These are phyloP conservation scores for Cerastis rubricosa DNA, from an alignment of 2,888 invertebrate genomes.

Conservation along the genomic window DNA sequence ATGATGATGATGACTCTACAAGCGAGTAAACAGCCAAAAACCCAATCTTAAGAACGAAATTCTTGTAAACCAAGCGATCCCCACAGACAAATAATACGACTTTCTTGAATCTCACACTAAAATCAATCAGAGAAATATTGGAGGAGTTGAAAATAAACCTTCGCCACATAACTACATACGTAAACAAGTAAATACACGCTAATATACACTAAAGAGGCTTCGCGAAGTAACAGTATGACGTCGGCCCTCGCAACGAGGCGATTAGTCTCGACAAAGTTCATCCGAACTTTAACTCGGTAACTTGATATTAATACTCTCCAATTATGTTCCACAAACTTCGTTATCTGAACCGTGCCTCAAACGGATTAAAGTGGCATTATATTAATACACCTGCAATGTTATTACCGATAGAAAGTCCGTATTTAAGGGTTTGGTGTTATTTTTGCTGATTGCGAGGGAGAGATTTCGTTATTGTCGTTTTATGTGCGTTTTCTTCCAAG, in stretches of 20 bases:
- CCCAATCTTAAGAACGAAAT: not conserved
- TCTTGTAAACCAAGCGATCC: too few relatives aligned
- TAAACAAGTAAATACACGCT: slow-evolving; percentile 6
- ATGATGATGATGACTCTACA: too few relatives aligned
- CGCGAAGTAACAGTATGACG: slow-evolving; percentile 52
- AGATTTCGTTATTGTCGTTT: not conserved
- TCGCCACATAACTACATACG: not conserved
- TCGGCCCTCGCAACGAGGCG: slow-evolving; percentile 66
- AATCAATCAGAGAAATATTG: not conserved
- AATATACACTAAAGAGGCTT: slow-evolving; percentile 32
- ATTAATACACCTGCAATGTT: slow-evolving; percentile 66
- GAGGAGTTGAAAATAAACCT: not conserved
- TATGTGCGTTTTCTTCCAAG: not conserved
- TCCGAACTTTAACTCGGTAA: slow-evolving; percentile 76
- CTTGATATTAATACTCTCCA: slow-evolving; percentile 83
- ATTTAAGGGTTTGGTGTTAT: slow-evolving; percentile 29
- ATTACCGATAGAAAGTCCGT: slow-evolving; percentile 46
- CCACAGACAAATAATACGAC: not conserved
- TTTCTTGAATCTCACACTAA: not conserved
- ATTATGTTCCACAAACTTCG: slow-evolving; percentile 78
- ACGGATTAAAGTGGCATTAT: slow-evolving; percentile 69
- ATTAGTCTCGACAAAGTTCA: slow-evolving; percentile 78
- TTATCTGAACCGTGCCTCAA: slow-evolving; percentile 75
- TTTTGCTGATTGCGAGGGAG: slow-evolving; percentile 19
- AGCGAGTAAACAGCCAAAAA: not conserved